Evolutionary conservation across 2,888 invertebrate genomes (phyloP).

Genomic region (Furcula furcula): DNA sequence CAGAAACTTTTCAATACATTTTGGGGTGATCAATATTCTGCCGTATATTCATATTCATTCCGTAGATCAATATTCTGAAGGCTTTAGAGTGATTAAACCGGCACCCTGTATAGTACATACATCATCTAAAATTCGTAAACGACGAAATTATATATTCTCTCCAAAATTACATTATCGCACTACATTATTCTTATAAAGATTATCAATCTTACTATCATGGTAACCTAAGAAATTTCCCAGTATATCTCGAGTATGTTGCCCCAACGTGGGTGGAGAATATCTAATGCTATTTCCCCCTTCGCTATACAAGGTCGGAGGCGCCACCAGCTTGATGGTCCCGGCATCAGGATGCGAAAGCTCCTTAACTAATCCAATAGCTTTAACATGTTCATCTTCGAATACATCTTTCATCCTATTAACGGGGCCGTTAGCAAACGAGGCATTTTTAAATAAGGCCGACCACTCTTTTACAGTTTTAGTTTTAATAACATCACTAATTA

Average conservation of each 20-base stretch:
- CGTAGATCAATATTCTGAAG: too few species aligned
- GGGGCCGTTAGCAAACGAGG: constrained; percentile 93
- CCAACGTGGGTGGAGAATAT: constrained; percentile 90
- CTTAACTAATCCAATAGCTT: constrained; percentile 86
- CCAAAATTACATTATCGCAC: constrained; percentile 37
- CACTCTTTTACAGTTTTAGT: constrained; percentile 88
- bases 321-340: constrained; percentile 89
- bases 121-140: too few species aligned
- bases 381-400: constrained; percentile 94
- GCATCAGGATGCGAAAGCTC: constrained; percentile 86
- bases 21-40: too few species aligned
- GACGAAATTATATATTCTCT: too few species aligned
- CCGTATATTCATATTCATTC: too few species aligned
- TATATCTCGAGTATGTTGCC: constrained; percentile 93
- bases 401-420: constrained; percentile 93
- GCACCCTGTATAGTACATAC: too few species aligned
- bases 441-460: constrained; percentile 86
- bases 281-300: constrained; percentile 86
- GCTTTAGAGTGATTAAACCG: too few species aligned
- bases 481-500: constrained; percentile 81
- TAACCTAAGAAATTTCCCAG: constrained; percentile 86
- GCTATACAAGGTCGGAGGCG: constrained; percentile 93
- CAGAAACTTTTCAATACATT: too few species aligned
- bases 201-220: constrained; percentile 81
- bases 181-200: constrained; percentile 69